Percentiles rank a stretch among this genome's conserved stretches.
These are phyloP conservation scores for Sinelater perroti DNA, from an alignment of 2,888 invertebrate genomes.

Conservation along the genomic window DNA sequence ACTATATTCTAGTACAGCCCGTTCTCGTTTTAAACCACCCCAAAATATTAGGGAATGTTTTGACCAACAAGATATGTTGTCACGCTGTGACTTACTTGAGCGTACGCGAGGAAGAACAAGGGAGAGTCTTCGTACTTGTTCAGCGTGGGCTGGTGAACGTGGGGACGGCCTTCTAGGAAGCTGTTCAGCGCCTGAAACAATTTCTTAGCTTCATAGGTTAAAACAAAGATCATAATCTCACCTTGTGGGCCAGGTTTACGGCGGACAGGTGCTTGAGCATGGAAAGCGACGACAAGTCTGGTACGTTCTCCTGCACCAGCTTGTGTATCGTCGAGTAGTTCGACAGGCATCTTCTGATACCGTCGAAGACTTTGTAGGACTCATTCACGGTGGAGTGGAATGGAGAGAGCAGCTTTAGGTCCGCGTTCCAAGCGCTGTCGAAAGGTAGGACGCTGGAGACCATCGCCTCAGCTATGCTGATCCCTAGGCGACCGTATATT, in stretches of 20 bases:
- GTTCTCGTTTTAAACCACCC: too few relatives aligned
- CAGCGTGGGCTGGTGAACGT: constrained; percentile 62
- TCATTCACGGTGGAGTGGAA: constrained; percentile 58
- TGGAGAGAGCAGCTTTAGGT: constrained; percentile 58
- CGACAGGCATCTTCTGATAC: constrained; percentile 46
- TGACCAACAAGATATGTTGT: neutral
- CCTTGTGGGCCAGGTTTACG: constrained; percentile 56
- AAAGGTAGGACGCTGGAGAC: constrained; percentile 60
- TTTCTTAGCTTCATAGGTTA: neutral
- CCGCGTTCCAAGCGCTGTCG: constrained; percentile 56
- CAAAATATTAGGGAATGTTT: too few relatives aligned
- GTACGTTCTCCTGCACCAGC: constrained; percentile 43
- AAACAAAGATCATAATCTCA: constrained; percentile 43
- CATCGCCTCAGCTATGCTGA: constrained; percentile 61
- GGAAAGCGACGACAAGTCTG: constrained; percentile 53
- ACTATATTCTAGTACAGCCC: neutral
- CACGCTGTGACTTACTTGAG: constrained; percentile 59
- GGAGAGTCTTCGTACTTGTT: constrained; percentile 62
- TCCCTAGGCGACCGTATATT: constrained; percentile 62
- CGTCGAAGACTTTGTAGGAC: constrained; percentile 46
- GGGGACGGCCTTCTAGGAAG: constrained; percentile 45
- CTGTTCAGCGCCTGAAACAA: constrained; percentile 48
- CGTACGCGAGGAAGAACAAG: constrained; percentile 65
- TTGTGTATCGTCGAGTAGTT: constrained; percentile 46
- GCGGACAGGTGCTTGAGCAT: constrained; percentile 54